Base-by-base conservation (phyloP, 2,113 vertebrate species). In the Laticauda colubrina region DNA sequence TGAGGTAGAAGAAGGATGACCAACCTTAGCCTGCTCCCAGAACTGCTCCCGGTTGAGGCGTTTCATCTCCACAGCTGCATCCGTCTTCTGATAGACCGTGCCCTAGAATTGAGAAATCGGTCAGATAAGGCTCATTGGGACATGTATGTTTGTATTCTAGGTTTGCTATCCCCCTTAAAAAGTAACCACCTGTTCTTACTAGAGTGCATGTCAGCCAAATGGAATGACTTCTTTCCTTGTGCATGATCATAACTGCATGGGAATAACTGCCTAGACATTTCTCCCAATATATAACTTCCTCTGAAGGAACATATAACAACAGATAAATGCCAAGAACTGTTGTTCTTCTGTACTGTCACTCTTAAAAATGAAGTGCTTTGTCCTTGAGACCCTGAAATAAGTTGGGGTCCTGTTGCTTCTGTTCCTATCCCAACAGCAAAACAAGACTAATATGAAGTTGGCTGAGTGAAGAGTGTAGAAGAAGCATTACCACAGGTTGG, bases 21-120 rank as follows among this genome's bases (percentile, higher is more conserved):
- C 86, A 95, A 99, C 99, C 99, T 99, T 99, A 96, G 99, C 99
- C 95, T 99, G 98, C 91, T 99, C 99, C 99, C 99, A 99, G 94
- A 99, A 99, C 94, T 99, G 98, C 97, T 99, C 99, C 75, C 99
- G 98, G 96, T 99, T 99, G 96, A 99, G 98, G 91, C 99, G 98
- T 96, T 99, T 99, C 99, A 99, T 99, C 96, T 99, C 99, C 95
- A 99, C 98, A 53, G 99, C 99, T 10, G 99, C 99, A 0, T 99
- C 98, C 0, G 99, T 99, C 97, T 99, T 99, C 98, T 99, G 97
- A 94, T 99, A 99, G 91, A 98, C 98, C 20, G 99, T 99, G 75
- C 99, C 99, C 99, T 99, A 98, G 48, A 89, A 93, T 0, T 0
- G 90, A 94, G 92, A 91, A 93, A 93, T 91, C 64, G 85, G 89